These are phyloP conservation scores for Holotrichia oblita DNA, from an alignment of 1,140 invertebrate species.

Conservation along the genomic window DNA sequence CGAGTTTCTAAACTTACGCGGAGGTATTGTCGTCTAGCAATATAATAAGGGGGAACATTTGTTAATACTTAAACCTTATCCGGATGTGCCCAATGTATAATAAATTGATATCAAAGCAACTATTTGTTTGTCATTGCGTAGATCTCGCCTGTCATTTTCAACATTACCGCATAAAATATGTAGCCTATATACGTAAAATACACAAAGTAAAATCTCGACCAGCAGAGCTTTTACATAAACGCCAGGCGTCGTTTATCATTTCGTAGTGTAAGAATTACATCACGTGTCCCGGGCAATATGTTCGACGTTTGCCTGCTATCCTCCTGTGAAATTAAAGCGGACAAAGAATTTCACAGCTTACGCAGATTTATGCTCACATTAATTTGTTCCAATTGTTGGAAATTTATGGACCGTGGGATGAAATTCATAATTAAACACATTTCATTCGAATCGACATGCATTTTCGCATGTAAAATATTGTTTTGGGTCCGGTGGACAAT, in stretches of 20 bases:
- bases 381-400: slow-evolving; percentile 32
- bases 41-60: too few relatives aligned
- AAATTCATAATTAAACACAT: slow-evolving; percentile 37
- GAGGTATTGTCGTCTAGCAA: background rate
- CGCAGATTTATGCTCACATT: slow-evolving; percentile 22
- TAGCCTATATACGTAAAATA: background rate
- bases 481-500: slow-evolving; percentile 2
- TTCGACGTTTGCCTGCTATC: background rate
- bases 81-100: too few relatives aligned
- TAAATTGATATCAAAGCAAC: too few relatives aligned
- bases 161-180: too few relatives aligned
- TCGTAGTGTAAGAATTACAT: background rate
- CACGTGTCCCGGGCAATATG: background rate
- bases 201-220: background rate
- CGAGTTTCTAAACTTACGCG: background rate
- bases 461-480: slow-evolving; percentile 26
- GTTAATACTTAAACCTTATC: too few relatives aligned
- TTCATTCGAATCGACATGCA: slow-evolving; percentile 26
- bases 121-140: too few relatives aligned
- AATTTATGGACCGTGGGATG: slow-evolving; percentile 28
- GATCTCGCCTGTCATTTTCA: too few relatives aligned
- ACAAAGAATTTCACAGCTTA: background rate
- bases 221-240: background rate
- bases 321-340: background rate
- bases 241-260: background rate